phyloP scores from a whole-genome alignment of 1,140 invertebrate species.

The Tetraneura akinire region DNA sequence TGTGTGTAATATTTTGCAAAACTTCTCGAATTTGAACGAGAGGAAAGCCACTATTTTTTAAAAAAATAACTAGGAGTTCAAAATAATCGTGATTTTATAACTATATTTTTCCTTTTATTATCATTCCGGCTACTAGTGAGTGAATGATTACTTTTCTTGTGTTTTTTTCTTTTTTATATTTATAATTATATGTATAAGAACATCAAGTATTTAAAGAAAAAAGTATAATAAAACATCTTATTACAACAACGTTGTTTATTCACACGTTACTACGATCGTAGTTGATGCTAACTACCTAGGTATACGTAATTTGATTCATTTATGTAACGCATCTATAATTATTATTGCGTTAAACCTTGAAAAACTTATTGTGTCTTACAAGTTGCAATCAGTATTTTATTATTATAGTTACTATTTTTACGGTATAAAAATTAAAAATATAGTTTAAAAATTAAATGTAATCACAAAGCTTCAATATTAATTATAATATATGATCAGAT shows the following conservation, averaged over 20 bases:
- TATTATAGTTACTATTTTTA: neutral
- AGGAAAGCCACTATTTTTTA: neutral
- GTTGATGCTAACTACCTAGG: neutral
- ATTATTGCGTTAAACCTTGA: slow-evolving; percentile 35
- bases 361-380: slow-evolving; percentile 25
- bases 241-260: slow-evolving; percentile 7
- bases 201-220: neutral
- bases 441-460: neutral
- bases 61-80: neutral
- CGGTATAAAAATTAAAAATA: neutral
- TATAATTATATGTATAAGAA: neutral
- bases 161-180: neutral
- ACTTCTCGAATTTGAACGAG: neutral
- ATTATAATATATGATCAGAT: neutral
- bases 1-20: neutral
- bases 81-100: neutral
- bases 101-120: neutral
- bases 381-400: slow-evolving; percentile 22
- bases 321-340: slow-evolving; percentile 33
- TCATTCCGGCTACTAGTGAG: neutral
- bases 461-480: neutral
- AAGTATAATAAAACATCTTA: neutral
- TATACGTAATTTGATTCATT: slow-evolving; percentile 30
- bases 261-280: slow-evolving; percentile 4
- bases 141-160: neutral